Evolutionary conservation across 2,888 invertebrate species (phyloP).

Genomic region (Liopterus haemorrhoidalis): DNA sequence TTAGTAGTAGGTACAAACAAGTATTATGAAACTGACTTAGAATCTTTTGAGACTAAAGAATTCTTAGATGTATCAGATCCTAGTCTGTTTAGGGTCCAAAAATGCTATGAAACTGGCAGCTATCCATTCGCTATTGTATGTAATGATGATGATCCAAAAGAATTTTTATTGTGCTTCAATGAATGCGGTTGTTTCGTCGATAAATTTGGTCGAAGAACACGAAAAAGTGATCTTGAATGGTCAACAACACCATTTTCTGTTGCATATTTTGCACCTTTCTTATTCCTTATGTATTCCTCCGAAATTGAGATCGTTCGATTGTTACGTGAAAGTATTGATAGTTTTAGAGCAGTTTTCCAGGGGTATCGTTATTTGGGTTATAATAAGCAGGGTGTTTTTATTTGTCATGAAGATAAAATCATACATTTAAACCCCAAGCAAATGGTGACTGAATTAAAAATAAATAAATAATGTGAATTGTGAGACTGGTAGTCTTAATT

Average conservation of each 20-base stretch:
- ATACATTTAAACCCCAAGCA: no score
- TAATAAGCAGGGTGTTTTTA: no score
- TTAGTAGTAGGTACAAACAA: conserved; percentile 77
- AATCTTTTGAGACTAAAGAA: conserved; percentile 62
- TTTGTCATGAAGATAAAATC: no score
- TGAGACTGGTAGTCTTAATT: no score
- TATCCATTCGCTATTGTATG: conserved; percentile 67
- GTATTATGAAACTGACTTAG: conserved; percentile 73
- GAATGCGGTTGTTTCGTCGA: conserved; percentile 86
- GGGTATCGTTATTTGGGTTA: no score
- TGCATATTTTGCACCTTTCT: conserved; percentile 67
- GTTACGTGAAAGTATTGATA: conserved; percentile 34
- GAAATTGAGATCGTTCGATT: conserved; percentile 53
- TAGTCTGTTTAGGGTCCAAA: conserved; percentile 58
- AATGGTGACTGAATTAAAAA: no score
- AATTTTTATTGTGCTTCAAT: conserved; percentile 78
- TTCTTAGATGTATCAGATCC: conserved; percentile 67
- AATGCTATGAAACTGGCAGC: conserved; percentile 55
- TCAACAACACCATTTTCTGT: conserved; percentile 70
- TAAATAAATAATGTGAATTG: no score
- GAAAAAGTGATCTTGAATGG: conserved; percentile 75
- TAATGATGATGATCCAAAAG: conserved; percentile 54
- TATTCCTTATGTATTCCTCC: conserved; percentile 68
- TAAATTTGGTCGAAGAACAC: conserved; percentile 68
- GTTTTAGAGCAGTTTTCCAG: no score